Evolutionary conservation across 2,797 vertebrate genomes (phyloP).

Genomic region (Sebastes cheni): DNA sequence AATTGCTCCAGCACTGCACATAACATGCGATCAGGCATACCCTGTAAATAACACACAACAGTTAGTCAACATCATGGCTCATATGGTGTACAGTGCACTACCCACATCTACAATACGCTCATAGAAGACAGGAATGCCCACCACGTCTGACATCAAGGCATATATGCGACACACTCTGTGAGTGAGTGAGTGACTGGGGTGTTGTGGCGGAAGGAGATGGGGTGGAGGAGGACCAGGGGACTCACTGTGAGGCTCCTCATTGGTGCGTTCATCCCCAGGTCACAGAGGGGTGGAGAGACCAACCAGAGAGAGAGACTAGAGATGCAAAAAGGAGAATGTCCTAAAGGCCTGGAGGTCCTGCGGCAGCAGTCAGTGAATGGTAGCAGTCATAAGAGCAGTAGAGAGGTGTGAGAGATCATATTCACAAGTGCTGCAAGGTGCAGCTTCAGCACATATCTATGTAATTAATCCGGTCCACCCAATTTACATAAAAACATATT

Average conservation of each 20-base stretch:
- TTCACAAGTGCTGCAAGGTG: constrained; percentile 6
- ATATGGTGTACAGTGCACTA: constrained; percentile 85
- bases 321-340: constrained; percentile 60
- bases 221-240: constrained; percentile 71
- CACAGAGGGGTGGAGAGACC: constrained; percentile 79
- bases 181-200: constrained; percentile 78
- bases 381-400: constrained; percentile 49
- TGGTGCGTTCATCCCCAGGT: constrained; percentile 89
- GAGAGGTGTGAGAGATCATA: constrained; percentile 42
- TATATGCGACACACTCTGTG: constrained; percentile 84
- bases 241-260: constrained; percentile 92
- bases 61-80: constrained; percentile 89
- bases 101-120: constrained; percentile 85
- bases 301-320: constrained; percentile 72
- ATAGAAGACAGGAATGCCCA: constrained; percentile 85
- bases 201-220: constrained; percentile 73
- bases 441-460: constrained; percentile 9
- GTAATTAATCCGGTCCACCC: background rate
- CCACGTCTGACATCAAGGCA: constrained; percentile 85
- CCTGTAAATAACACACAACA: constrained; percentile 91
- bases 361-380: constrained; percentile 49
- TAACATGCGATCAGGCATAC: constrained; percentile 92
- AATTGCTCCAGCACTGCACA: constrained; percentile 91
- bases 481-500: background rate
- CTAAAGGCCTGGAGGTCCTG: constrained; percentile 69